A percentile compares a stretch with the other conserved stretches of the same genome.
These are phyloP conservation scores for Chrysochloris asiatica DNA, from an alignment of 2,113 vertebrate species.

Conservation along the genomic window DNA sequence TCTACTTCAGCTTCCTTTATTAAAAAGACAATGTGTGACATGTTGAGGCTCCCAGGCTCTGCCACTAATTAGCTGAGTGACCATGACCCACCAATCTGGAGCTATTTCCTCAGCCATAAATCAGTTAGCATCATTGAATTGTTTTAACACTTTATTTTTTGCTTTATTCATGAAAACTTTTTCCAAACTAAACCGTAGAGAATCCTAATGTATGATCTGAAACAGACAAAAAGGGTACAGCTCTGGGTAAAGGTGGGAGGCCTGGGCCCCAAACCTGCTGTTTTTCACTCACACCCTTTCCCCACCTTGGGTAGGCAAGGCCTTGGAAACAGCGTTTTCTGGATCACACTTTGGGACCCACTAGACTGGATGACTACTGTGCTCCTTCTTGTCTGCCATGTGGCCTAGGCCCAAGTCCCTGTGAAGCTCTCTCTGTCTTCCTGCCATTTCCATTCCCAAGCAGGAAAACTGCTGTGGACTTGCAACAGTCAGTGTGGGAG, in stretches of 20 bases:
- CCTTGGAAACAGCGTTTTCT: neutral
- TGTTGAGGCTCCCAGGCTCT: too few species aligned
- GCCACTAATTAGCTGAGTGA: too few species aligned
- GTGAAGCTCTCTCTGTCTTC: neutral
- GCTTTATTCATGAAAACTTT: neutral
- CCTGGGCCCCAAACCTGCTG: neutral
- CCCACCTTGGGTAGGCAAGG: rapidly evolving
- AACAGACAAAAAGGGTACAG: too few species aligned
- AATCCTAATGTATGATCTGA: neutral
- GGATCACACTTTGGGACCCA: neutral
- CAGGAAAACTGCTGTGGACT: neutral
- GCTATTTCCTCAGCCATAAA: slow-evolving; percentile 19
- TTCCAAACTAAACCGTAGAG: neutral
- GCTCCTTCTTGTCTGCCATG: neutral
- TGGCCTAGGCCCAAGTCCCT: too few species aligned
- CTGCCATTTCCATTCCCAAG: neutral
- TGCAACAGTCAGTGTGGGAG: rapidly evolving
- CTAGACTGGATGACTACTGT: neutral
- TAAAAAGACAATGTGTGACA: neutral
- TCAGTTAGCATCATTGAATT: neutral
- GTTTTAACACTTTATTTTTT: neutral
- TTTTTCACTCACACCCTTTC: neutral
- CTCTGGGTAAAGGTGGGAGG: too few species aligned
- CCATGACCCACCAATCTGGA: neutral
- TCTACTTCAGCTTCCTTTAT: too few species aligned